A percentile compares a stretch with the other conserved stretches of the same genome.
Conservation (phyloP, 2,888 invertebrate species). For the Agrotis exclamationis region DNA sequence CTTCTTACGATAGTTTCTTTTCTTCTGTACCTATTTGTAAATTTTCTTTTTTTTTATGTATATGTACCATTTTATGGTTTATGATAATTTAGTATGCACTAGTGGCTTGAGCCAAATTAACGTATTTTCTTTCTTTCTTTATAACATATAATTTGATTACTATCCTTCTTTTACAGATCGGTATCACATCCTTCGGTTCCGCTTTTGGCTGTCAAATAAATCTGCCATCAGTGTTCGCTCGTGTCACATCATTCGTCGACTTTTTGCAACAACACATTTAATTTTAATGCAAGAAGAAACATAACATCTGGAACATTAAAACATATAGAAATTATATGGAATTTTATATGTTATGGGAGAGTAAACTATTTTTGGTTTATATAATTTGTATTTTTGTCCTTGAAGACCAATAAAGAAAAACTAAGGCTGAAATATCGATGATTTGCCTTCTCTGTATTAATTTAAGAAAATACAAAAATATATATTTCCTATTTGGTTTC, state of each 20-base stretch:
- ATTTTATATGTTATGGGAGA: constrained; percentile 2
- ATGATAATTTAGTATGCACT: too few species aligned
- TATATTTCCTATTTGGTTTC: not conserved
- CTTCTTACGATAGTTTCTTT: too few species aligned
- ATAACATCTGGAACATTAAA: constrained; percentile 9
- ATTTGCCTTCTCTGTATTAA: not conserved
- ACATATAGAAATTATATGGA: constrained; percentile 33
- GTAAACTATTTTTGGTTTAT: not conserved
- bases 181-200: constrained; percentile 76
- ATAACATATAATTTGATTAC: too few species aligned
- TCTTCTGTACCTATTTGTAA: too few species aligned
- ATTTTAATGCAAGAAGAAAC: constrained; percentile 13
- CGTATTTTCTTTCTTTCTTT: too few species aligned
- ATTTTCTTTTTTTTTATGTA: too few species aligned
- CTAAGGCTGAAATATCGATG: not conserved
- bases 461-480: constrained; percentile 29
- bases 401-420: not conserved
- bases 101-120: too few species aligned
- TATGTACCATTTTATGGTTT: too few species aligned
- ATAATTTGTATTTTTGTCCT: constrained; percentile 23
- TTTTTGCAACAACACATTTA: constrained; percentile 73
- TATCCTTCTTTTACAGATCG: constrained; percentile 69
- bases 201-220: constrained; percentile 70
- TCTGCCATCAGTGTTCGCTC: constrained; percentile 74
- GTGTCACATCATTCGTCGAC: constrained; percentile 72